Evolutionary conservation across 2,888 invertebrate species (phyloP).

Genomic region (Dysmachus trigonus): DNA sequence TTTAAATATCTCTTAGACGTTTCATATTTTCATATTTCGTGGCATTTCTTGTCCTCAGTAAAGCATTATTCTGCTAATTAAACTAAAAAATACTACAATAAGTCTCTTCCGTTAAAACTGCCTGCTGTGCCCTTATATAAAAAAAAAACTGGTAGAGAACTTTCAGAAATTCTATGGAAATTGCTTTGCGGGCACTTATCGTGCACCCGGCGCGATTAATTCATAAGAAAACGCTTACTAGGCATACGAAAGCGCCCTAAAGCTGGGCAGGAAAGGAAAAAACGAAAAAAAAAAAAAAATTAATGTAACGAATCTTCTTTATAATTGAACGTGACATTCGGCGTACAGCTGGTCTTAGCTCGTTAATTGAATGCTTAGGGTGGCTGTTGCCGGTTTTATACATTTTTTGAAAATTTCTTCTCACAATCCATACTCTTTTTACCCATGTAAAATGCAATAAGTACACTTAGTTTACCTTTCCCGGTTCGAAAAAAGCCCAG

Average conservation of each 20-base stretch:
- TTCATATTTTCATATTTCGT: background rate
- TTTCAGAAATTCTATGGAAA: background rate
- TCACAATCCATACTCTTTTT: background rate
- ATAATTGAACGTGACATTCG: conserved; percentile 35
- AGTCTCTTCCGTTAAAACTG: background rate
- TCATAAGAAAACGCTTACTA: background rate
- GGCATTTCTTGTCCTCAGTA: background rate
- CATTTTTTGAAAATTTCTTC: conserved; percentile 8
- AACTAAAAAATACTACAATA: background rate
- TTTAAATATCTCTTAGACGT: background rate
- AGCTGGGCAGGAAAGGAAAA: background rate
- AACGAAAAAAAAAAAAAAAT: too few species aligned
- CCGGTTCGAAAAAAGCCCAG: background rate
- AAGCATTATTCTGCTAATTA: conserved; percentile 1
- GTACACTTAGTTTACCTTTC: background rate
- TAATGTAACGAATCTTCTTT: conserved; percentile 2
- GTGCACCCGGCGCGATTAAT: background rate
- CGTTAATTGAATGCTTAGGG: conserved; percentile 28
- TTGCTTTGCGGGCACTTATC: background rate
- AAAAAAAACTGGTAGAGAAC: background rate
- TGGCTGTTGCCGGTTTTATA: background rate
- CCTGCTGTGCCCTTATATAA: background rate
- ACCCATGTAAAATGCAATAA: conserved; percentile 15
- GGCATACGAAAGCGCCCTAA: background rate
- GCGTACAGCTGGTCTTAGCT: background rate